Base-by-base conservation (phyloP, 2,888 invertebrate genomes). In the Eupeodes luniger region DNA sequence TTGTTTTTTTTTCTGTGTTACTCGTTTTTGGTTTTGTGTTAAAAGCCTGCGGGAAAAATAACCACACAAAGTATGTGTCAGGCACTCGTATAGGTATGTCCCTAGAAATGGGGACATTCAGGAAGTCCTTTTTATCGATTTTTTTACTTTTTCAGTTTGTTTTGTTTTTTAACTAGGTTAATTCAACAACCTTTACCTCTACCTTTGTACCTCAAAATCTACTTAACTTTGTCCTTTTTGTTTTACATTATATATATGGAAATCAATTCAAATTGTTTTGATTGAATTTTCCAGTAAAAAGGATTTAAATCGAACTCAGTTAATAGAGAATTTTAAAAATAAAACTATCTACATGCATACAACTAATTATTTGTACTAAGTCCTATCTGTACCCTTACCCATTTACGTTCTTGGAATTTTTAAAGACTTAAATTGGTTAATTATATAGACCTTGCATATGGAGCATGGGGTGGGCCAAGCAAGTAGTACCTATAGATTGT, bases 91-190 rank as follows among this genome's bases (percentile, higher is more conserved):
- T 27, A 27, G 27, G 27, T 27, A 27, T 27, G 27, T 4, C 40
- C 6, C 6, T 40, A n/a, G 10, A 40, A 70, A 70, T 70, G 55
- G 70, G 70, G 44, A 70, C 55, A 19, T 5, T 40, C 36, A 51
- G 51, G 44, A 70, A 70, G 44, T 70, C 70, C 70, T 70, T 70
- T 69, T 44, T 55, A 70, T 70, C 5, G 70, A 70, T 70, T 10
- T 27, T 49, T 49, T 62, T 61, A 36, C 16, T 51, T 67, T 34
- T 53, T 69, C 12, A 11, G 16, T 53, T 55, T 55, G 40, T 64
- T 64, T n/a, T 67, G 7, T 9, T 44, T 57, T 47, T 40, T 40
- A 40, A 40, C n/a, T 40, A 16, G 59, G 47, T 72, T 57, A 72
- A 44, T 49, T 72, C 11, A 57, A 59, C 47, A 47, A 19, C 19